A percentile compares a stretch with the other conserved stretches of the same genome.
These are phyloP conservation scores for Lydus trimaculatus DNA, from an alignment of 2,888 invertebrate genomes.

Conservation along the genomic window DNA sequence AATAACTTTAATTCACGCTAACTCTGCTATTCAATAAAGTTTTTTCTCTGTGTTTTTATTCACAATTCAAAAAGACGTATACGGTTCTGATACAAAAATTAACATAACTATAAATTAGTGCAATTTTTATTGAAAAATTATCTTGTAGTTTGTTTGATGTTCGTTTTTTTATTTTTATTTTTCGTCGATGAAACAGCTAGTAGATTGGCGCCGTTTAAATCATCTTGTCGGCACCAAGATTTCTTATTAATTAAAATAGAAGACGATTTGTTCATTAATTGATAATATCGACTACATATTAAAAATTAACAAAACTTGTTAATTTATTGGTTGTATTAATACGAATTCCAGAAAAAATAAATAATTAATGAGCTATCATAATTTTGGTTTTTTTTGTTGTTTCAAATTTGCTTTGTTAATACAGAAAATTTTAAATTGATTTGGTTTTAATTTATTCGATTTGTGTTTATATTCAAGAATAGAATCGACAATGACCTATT, in stretches of 20 bases:
- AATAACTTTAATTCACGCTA: neutral
- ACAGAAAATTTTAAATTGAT: neutral
- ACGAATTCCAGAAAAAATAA: neutral
- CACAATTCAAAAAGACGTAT: too few species aligned
- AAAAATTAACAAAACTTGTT: neutral
- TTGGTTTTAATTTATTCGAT: neutral
- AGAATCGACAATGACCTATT: constrained; percentile 5
- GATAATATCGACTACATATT: constrained; percentile 6
- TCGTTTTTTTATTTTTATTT: neutral
- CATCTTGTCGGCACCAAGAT: constrained; percentile 8
- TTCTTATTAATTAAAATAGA: constrained; percentile 12
- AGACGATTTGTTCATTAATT: constrained; percentile 10
- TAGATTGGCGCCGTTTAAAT: constrained; percentile 12
- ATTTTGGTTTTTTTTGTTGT: neutral
- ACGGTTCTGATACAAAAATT: neutral
- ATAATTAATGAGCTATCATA: neutral
- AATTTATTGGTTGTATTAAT: neutral
- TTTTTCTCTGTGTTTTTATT: too few species aligned
- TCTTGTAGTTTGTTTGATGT: too few species aligned
- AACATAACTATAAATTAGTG: neutral
- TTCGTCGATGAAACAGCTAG: neutral
- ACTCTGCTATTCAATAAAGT: too few species aligned
- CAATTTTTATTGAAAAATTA: neutral
- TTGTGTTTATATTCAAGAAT: neutral
- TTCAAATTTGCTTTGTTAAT: neutral